phyloP scores from a whole-genome alignment of 2,113 vertebrate genomes.

The Onychostoma macrolepis region DNA sequence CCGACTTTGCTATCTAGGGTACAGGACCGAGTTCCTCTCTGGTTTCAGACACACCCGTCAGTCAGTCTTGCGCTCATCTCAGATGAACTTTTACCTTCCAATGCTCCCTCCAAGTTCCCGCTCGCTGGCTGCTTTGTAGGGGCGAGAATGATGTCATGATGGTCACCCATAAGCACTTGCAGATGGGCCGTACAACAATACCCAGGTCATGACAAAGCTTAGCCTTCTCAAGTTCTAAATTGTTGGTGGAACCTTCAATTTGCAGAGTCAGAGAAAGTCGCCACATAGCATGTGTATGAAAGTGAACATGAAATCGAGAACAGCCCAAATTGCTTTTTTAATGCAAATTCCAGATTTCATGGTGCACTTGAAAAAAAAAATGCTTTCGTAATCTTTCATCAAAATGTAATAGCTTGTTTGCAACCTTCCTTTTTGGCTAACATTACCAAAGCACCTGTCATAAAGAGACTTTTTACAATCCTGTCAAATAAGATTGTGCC shows the following conservation, averaged over 20 bases:
- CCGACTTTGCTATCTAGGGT: constrained; percentile 59
- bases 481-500: not conserved
- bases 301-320: not conserved
- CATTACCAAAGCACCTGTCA: not conserved
- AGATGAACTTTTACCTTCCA: constrained; percentile 63
- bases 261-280: not conserved
- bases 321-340: not conserved
- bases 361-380: not conserved
- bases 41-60: constrained; percentile 45
- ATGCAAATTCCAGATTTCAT: not conserved
- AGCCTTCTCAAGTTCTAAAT: constrained; percentile 24
- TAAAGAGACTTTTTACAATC: not conserved
- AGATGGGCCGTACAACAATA: constrained; percentile 52
- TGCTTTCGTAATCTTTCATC: not conserved
- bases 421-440: not conserved
- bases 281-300: not conserved
- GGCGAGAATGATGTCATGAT: constrained; percentile 59
- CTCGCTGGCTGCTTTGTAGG: constrained; percentile 52
- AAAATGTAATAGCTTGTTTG: not conserved
- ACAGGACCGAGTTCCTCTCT: constrained; percentile 51
- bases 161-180: constrained; percentile 61
- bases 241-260: not conserved
- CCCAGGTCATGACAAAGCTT: constrained; percentile 44
- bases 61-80: constrained; percentile 38
- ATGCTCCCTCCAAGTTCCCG: constrained; percentile 42